phyloP scores from a whole-genome alignment of 2,888 invertebrate species.

The Celastrina argiolus region DNA sequence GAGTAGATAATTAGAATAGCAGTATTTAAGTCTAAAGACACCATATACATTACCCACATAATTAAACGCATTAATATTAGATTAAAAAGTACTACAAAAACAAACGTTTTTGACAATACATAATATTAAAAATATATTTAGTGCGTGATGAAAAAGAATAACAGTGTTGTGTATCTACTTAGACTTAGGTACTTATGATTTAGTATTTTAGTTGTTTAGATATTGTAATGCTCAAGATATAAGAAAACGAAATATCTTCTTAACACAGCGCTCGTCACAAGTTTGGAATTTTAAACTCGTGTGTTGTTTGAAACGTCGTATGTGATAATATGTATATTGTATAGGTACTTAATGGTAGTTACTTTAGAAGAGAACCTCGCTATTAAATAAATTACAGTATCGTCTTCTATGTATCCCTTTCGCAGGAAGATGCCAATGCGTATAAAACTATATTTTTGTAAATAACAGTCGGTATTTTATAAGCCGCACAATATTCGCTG shows the following conservation, averaged over 20 bases:
- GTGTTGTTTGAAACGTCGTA: background rate
- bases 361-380: background rate
- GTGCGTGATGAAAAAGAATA: too few relatives aligned
- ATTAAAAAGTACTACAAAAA: too few relatives aligned
- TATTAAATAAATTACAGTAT: background rate
- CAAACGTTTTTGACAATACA: too few relatives aligned
- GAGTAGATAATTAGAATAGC: too few relatives aligned
- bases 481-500: background rate
- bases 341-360: slow-evolving; percentile 2
- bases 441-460: too few relatives aligned
- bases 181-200: background rate
- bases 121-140: too few relatives aligned
- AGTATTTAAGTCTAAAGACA: too few relatives aligned
- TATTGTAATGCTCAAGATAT: slow-evolving; percentile 4
- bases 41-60: too few relatives aligned
- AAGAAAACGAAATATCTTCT: background rate
- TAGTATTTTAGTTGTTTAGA: background rate
- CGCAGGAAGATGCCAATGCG: background rate
- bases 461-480: too few relatives aligned
- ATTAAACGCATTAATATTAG: too few relatives aligned
- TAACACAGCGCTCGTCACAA: background rate
- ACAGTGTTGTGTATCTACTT: background rate
- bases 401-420: background rate
- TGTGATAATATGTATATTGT: slow-evolving; percentile 8
- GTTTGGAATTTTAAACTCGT: background rate